Evolutionary conservation across 1,140 invertebrate genomes (phyloP).

Genomic region (Drosophila nigromelanica): DNA sequence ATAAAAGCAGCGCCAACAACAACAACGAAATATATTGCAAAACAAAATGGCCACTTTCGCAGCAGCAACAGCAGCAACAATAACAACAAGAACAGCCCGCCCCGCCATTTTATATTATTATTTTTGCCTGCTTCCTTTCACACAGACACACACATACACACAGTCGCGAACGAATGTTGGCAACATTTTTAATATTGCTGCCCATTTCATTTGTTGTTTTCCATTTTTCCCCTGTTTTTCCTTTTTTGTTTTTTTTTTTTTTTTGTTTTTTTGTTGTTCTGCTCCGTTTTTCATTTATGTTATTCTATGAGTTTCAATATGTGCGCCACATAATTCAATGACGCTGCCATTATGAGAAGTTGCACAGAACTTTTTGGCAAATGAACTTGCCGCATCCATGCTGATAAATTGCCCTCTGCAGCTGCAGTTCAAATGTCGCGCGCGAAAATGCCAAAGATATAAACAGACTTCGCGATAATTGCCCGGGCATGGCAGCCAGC

Average conservation of each 20-base stretch:
- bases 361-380: conserved; percentile 22
- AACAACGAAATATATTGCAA: conserved; percentile 68
- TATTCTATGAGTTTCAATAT: conserved; percentile 35
- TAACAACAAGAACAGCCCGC: conserved; percentile 45
- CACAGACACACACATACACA: conserved; percentile 13
- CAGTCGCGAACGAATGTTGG: neutral
- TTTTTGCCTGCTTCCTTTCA: conserved; percentile 52
- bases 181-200: conserved; percentile 48
- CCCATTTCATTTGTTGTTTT: conserved; percentile 24
- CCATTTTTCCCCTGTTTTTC: neutral
- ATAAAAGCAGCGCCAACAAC: conserved; percentile 56
- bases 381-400: conserved; percentile 19
- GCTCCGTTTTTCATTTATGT: conserved; percentile 3
- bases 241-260: neutral
- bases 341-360: conserved; percentile 5
- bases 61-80: conserved; percentile 18
- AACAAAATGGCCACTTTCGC: conserved; percentile 62
- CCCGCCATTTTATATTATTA: conserved; percentile 72
- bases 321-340: conserved; percentile 47
- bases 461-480: conserved; percentile 46
- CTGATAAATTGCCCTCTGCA: conserved; percentile 30
- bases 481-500: conserved; percentile 2
- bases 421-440: conserved; percentile 45
- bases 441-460: conserved; percentile 42
- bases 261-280: no score